These are phyloP conservation scores for Marmota flaviventris DNA, from an alignment of 2,113 vertebrate species.

Conservation along the genomic window DNA sequence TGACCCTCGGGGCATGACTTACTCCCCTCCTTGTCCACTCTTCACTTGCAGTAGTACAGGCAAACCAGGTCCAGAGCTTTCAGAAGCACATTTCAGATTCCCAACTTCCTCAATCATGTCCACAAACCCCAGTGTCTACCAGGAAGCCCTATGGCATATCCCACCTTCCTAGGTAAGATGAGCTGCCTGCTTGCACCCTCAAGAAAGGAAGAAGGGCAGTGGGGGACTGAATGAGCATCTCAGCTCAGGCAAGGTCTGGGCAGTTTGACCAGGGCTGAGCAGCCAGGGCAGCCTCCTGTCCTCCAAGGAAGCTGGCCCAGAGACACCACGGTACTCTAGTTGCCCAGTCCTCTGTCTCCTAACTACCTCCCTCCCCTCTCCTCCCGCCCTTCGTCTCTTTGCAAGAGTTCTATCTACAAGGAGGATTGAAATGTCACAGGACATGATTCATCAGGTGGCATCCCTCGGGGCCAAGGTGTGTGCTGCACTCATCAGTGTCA, in stretches of 20 bases:
- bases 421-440: constrained; percentile 89
- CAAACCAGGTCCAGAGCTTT: not conserved
- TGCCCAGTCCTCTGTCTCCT: not conserved
- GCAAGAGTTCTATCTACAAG: constrained; percentile 86
- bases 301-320: not conserved
- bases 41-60: fast-evolving
- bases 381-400: not conserved
- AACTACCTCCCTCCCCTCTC: not conserved
- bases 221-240: not conserved
- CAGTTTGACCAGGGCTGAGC: too few species aligned
- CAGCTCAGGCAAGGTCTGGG: not conserved
- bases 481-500: constrained; percentile 91
- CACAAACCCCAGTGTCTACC: not conserved
- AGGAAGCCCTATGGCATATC: not conserved
- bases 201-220: not conserved
- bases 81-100: fast-evolving
- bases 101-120: too few species aligned
- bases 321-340: not conserved
- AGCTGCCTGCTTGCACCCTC: fast-evolving
- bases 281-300: not conserved
- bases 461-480: constrained; percentile 82
- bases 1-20: not conserved
- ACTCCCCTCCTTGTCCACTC: not conserved
- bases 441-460: constrained; percentile 87
- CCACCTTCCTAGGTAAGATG: fast-evolving